Conservation (phyloP, 2,113 vertebrate species). For the Pao palembangensis region DNA sequence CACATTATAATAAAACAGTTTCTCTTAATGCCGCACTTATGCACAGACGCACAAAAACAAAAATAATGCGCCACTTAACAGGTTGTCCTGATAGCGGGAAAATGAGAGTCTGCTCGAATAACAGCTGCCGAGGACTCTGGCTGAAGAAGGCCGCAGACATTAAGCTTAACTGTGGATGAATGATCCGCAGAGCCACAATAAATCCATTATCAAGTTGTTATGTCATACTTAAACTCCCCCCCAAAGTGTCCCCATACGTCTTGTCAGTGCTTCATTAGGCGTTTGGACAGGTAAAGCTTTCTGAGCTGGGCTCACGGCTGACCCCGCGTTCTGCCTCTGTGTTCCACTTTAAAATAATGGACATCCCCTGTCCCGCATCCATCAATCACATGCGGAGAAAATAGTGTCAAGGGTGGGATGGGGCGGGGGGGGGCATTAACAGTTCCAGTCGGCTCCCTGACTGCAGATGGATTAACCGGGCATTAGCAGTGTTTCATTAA, state of each 20-base stretch:
- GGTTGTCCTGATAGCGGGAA: conserved; percentile 66
- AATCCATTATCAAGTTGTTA: conserved; percentile 74
- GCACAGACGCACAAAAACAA: conserved; percentile 49
- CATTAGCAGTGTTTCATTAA: conserved; percentile 79
- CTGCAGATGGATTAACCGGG: conserved; percentile 73
- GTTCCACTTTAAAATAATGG: conserved; percentile 75
- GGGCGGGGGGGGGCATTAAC: conserved; percentile 47
- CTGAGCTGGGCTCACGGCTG: conserved; percentile 56
- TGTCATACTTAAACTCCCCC: conserved; percentile 67
- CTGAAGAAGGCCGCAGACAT: conserved; percentile 25
- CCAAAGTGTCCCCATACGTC: conserved; percentile 73
- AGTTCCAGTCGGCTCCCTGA: conserved; percentile 67
- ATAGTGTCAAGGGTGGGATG: conserved; percentile 47
- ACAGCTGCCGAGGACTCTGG: conserved; percentile 12
- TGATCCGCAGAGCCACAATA: conserved; percentile 55
- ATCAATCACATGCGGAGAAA: conserved; percentile 69
- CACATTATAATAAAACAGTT: conserved; percentile 70
- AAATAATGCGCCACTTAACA: conserved; percentile 61
- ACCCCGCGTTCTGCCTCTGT: conserved; percentile 68
- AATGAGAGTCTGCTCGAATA: conserved; percentile 33
- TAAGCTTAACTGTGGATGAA: conserved; percentile 57
- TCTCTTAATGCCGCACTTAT: conserved; percentile 61
- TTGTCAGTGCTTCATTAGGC: conserved; percentile 72
- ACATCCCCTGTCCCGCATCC: conserved; percentile 69
- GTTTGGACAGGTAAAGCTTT: conserved; percentile 70